Evolutionary conservation across 1,140 invertebrate genomes (phyloP).

Genomic region (Brachystomella parvula): DNA sequence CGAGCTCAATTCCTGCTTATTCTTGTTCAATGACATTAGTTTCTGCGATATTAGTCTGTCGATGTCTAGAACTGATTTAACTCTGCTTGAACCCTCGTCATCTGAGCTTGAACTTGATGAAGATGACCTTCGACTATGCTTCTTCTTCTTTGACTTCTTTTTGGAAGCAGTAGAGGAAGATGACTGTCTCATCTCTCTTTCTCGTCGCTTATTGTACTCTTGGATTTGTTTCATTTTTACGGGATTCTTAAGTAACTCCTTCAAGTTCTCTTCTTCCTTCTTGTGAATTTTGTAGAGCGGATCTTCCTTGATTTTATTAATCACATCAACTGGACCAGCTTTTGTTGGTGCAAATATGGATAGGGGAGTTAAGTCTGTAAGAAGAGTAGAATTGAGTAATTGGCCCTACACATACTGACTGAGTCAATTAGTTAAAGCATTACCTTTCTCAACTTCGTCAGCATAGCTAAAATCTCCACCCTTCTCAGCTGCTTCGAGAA

Average conservation of each 20-base stretch:
- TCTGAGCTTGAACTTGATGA: background rate
- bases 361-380: conserved; percentile 35
- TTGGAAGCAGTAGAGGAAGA: conserved; percentile 1
- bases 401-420: background rate
- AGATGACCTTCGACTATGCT: conserved; percentile 19
- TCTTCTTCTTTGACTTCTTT: conserved; percentile 23
- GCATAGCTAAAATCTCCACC: conserved; percentile 37
- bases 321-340: conserved; percentile 33
- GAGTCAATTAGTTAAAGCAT: background rate
- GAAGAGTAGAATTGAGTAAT: conserved; percentile 2
- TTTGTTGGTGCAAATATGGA: conserved; percentile 32
- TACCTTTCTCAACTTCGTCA: conserved; percentile 37
- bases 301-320: conserved; percentile 38
- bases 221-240: conserved; percentile 35
- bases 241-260: conserved; percentile 36
- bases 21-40: background rate
- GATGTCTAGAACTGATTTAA: background rate
- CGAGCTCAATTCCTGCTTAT: background rate
- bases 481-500: conserved; percentile 55
- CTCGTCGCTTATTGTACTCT: conserved; percentile 21
- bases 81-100: background rate
- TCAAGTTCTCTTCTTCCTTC: conserved; percentile 36
- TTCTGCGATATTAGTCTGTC: background rate
- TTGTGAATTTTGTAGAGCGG: conserved; percentile 38
- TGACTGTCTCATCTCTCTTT: background rate